Evolutionary conservation across 2,113 vertebrate genomes (phyloP), one percentile per base, ranked within the genome.

Genomic region (Bubo scandiacus): DNA sequence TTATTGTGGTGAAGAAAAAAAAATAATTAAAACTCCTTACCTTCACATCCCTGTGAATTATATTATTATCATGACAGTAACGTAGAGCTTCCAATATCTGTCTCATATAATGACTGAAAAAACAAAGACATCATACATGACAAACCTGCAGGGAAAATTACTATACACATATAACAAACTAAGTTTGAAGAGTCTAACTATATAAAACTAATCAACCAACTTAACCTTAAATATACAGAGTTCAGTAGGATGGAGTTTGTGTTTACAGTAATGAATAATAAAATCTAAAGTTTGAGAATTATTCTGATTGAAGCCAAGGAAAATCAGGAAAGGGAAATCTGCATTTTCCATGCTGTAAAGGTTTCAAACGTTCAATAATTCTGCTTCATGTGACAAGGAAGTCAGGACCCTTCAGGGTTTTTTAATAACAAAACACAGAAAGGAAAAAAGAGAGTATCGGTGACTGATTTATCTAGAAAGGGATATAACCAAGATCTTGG

Each of bases 21-120:
- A 62, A 40, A 40, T 1, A 95, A 77, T 55, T 58, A 74, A 90
- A 43, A 0, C 3, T 21, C 38, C 98, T 98, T 99, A 99, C 99
- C 99, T 99, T 99, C 95, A 99, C 99, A 95, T 99, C 99, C 92
- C 99, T 98, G 97, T 99, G 99, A 98, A 99, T 99, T 97, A 99
- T 98, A 96, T 99, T 99, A 98, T 99, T 99, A 98, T 99, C 99
- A 94, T 99, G 99, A 98, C 99, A 99, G 97, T 99, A 99, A 72
- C 99, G 99, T 49, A 99, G 98, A 40, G 99, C 99, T 98, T 99
- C 99, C 43, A 99, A 96, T 97, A 99, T 99, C 98, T 99, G 99
- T 62, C 99, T 99, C 99, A 99, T 99, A 98, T 99, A 99, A 98
- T 99, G 99, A 98, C 99, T 99, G 98, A 78, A 97, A 98, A 97